These are phyloP conservation scores for Pinna nobilis DNA, from an alignment of 1,140 invertebrate genomes.

Conservation along the genomic window DNA sequence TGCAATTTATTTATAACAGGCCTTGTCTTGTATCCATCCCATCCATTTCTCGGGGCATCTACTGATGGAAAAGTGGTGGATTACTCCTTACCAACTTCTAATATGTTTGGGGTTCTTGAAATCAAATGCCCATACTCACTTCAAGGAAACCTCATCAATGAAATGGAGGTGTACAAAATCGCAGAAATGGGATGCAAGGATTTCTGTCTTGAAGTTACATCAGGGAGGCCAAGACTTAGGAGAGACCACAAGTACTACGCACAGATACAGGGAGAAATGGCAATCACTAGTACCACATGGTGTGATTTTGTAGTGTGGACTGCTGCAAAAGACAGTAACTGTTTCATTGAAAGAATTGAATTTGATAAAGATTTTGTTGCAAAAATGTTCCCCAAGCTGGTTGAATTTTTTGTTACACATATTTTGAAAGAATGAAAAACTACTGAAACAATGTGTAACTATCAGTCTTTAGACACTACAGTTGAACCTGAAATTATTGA, in stretches of 20 bases:
- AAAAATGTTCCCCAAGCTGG: constrained; percentile 7
- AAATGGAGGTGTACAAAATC: neutral
- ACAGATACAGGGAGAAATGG: constrained; percentile 22
- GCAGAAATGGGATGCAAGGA: neutral
- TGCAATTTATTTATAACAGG: neutral
- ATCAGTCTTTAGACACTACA: neutral
- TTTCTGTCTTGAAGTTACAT: neutral
- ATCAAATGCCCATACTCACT: constrained; percentile 11
- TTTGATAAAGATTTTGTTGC: constrained; percentile 3
- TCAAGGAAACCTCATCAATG: neutral
- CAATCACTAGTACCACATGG: constrained; percentile 8
- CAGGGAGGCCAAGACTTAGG: neutral
- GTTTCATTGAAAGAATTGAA: constrained; percentile 21
- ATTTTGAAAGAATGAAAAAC: neutral
- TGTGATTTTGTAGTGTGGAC: constrained; percentile 32
- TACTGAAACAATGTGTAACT: neutral
- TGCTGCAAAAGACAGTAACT: neutral
- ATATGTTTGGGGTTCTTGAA: neutral
- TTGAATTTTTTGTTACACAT: constrained; percentile 6
- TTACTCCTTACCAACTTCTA: neutral
- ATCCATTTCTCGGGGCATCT: constrained; percentile 2
- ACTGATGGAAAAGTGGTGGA: constrained; percentile 20
- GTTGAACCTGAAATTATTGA: neutral
- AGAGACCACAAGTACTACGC: constrained; percentile 14
- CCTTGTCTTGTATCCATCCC: no score